A percentile compares a stretch with the other conserved stretches of the same genome.
Conservation (phyloP, 2,797 vertebrate species). For the Anas bernieri region DNA sequence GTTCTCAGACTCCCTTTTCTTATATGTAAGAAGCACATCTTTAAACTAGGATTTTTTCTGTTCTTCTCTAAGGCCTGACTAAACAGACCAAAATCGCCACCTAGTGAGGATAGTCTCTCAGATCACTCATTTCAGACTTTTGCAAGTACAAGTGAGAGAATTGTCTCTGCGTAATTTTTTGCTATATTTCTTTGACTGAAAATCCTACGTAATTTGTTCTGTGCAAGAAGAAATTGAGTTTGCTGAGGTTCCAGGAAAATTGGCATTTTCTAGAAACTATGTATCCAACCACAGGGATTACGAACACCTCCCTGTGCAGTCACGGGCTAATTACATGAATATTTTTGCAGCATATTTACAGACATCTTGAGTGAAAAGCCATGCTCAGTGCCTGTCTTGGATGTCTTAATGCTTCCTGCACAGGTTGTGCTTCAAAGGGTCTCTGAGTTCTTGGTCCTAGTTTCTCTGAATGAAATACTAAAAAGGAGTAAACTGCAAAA, state of each 20-base stretch:
- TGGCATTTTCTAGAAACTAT: not conserved
- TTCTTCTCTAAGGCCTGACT: not conserved
- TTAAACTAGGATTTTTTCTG: not conserved
- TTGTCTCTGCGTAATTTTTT: rapidly evolving
- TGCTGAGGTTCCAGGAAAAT: not conserved
- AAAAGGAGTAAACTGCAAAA: not conserved
- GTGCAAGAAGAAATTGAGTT: not conserved
- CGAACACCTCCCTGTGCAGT: not conserved
- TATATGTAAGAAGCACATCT: not conserved
- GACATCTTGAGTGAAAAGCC: not conserved
- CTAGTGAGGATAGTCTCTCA: conserved; percentile 35
- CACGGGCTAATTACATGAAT: not conserved
- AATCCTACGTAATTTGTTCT: not conserved
- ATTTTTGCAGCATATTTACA: not conserved
- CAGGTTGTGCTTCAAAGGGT: not conserved
- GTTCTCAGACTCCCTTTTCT: not conserved
- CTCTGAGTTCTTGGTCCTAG: not conserved
- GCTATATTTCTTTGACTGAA: not conserved
- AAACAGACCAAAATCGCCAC: conserved; percentile 51
- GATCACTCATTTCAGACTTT: not conserved
- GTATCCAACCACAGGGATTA: not conserved
- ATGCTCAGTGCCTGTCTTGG: not conserved
- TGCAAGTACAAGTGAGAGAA: not conserved
- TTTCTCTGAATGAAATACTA: not conserved
- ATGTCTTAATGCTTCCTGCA: not conserved